These are phyloP conservation scores for Platorchestia sp. DNA, from an alignment of 1,140 invertebrate genomes.

Conservation along the genomic window DNA sequence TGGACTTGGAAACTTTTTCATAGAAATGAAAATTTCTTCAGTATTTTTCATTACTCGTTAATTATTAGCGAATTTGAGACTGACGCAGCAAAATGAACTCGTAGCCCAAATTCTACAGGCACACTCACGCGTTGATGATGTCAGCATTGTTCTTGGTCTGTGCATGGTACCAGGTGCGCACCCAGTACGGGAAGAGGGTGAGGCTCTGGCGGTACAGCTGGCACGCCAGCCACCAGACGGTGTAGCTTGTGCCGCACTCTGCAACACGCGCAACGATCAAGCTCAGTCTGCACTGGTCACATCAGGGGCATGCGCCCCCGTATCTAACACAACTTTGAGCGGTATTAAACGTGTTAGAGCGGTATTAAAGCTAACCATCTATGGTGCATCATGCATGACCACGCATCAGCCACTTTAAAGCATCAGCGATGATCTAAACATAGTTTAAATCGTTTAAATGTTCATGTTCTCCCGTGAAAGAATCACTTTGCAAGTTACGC, in stretches of 20 bases:
- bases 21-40: too few relatives aligned
- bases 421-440: background rate
- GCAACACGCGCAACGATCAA: background rate
- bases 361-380: background rate
- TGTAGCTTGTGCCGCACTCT: conserved; percentile 36
- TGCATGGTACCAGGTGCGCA: conserved; percentile 34
- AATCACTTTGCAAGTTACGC: background rate
- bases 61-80: too few relatives aligned
- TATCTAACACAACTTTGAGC: too few relatives aligned
- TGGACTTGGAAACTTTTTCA: too few relatives aligned
- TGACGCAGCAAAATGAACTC: too few relatives aligned
- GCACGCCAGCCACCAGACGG: conserved; percentile 10
- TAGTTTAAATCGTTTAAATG: background rate
- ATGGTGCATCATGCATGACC: background rate
- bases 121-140: background rate
- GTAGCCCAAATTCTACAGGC: too few relatives aligned
- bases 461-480: background rate
- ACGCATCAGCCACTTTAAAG: background rate
- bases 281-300: too few relatives aligned
- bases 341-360: too few relatives aligned
- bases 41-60: too few relatives aligned
- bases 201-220: conserved; percentile 25
- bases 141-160: conserved; percentile 37
- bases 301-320: too few relatives aligned
- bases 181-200: conserved; percentile 34